Conservation (phyloP, 2,888 invertebrate species). For the Acholoe squamosa region DNA sequence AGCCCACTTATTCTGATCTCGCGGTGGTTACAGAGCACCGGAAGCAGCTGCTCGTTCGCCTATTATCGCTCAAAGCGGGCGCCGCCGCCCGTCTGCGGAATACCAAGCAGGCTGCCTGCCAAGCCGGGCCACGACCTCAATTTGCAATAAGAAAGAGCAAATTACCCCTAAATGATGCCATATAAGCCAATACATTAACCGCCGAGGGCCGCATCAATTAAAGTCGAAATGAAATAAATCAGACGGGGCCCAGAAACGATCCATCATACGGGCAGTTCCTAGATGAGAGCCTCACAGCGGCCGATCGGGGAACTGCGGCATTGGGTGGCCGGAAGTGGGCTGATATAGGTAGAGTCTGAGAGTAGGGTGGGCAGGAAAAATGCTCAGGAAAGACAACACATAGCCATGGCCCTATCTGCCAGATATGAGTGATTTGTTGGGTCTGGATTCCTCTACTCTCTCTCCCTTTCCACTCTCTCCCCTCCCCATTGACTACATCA, state of each 20-base stretch:
- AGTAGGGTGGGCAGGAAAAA: not conserved
- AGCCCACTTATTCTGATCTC: slow-evolving; percentile 57
- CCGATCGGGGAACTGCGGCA: not conserved
- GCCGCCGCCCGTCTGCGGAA: slow-evolving; percentile 22
- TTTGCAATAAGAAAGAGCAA: slow-evolving; percentile 62
- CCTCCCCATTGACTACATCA: not conserved
- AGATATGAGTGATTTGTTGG: slow-evolving; percentile 30
- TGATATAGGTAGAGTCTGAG: slow-evolving; percentile 10
- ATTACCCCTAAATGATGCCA: slow-evolving; percentile 61
- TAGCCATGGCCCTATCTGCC: not conserved
- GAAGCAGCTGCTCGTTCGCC: slow-evolving; percentile 59
- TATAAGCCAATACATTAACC: slow-evolving; percentile 61
- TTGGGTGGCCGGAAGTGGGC: not conserved
- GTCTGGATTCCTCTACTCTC: not conserved
- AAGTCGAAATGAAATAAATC: slow-evolving; percentile 60
- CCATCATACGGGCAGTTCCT: slow-evolving; percentile 15
- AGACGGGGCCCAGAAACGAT: not conserved
- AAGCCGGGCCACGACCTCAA: slow-evolving; percentile 58
- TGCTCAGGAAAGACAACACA: slow-evolving; percentile 9
- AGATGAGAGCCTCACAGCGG: not conserved
- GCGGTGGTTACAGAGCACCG: slow-evolving; percentile 57
- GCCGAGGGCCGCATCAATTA: slow-evolving; percentile 53
- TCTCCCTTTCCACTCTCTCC: not conserved
- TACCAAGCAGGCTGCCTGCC: slow-evolving; percentile 18
- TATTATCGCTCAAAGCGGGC: slow-evolving; percentile 60